Conservation (phyloP, 2,797 vertebrate species). For the Mormyrops boulengeri region DNA sequence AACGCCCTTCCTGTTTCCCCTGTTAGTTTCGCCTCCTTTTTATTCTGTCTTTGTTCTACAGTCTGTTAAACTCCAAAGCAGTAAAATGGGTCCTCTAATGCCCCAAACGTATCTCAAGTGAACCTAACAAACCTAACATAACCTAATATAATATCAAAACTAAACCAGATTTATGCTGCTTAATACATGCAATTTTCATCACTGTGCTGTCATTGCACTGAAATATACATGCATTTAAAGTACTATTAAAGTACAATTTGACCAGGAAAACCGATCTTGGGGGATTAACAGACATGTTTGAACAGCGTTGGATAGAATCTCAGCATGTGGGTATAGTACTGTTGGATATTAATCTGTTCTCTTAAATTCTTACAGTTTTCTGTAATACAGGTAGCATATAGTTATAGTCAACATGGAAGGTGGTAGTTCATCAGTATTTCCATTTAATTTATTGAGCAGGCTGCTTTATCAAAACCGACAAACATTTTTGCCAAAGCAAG, state of each 20-base stretch:
- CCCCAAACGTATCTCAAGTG: neutral
- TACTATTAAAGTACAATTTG: neutral
- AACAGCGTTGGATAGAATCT: neutral
- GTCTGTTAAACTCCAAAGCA: neutral
- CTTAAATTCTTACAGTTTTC: neutral
- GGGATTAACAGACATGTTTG: neutral
- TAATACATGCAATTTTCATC: neutral
- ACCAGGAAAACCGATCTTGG: neutral
- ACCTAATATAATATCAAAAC: neutral
- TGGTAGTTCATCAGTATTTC: neutral
- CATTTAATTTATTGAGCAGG: neutral
- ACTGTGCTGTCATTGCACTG: neutral
- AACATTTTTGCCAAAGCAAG: neutral
- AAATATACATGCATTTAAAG: neutral
- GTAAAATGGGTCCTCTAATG: neutral
- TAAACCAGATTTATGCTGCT: neutral
- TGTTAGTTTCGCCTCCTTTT: neutral
- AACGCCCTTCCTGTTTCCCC: neutral
- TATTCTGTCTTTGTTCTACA: neutral
- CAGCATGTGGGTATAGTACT: neutral
- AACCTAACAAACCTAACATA: neutral
- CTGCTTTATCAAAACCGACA: neutral
- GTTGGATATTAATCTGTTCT: neutral
- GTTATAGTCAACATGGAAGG: neutral
- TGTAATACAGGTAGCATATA: neutral